phyloP scores from a whole-genome alignment of 2,797 vertebrate genomes.

The Petrocephalus schoutedeni region DNA sequence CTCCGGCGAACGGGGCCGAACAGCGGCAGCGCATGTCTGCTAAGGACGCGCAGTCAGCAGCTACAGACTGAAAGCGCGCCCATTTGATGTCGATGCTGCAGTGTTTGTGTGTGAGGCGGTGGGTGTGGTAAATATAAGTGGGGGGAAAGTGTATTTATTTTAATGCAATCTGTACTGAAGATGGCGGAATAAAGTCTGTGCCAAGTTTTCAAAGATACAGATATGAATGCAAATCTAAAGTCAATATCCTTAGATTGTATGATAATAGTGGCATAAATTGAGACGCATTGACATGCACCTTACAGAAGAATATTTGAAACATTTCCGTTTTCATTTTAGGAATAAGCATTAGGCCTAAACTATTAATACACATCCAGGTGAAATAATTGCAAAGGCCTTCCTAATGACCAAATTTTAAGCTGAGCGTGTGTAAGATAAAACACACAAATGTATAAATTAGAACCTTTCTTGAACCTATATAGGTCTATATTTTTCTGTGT shows the following conservation, averaged over 20 bases:
- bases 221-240: background rate
- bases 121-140: background rate
- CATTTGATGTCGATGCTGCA: constrained; percentile 2
- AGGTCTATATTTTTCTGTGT: background rate
- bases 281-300: background rate
- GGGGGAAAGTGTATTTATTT: background rate
- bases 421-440: background rate
- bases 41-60: background rate
- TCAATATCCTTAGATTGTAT: background rate
- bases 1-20: background rate
- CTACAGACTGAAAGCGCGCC: background rate
- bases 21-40: background rate
- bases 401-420: background rate
- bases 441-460: background rate
- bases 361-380: background rate
- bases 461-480: background rate
- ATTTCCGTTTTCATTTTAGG: background rate
- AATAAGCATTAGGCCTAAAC: background rate
- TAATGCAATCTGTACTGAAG: background rate
- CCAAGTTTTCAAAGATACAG: background rate
- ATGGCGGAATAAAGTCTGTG: background rate
- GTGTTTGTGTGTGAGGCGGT: background rate
- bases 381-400: constrained; percentile 3
- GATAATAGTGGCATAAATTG: background rate
- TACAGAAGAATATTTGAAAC: background rate